Evolutionary conservation across 2,888 invertebrate genomes (phyloP), one percentile per base, ranked within the genome.

Genomic region (Tetragonula carbonaria): DNA sequence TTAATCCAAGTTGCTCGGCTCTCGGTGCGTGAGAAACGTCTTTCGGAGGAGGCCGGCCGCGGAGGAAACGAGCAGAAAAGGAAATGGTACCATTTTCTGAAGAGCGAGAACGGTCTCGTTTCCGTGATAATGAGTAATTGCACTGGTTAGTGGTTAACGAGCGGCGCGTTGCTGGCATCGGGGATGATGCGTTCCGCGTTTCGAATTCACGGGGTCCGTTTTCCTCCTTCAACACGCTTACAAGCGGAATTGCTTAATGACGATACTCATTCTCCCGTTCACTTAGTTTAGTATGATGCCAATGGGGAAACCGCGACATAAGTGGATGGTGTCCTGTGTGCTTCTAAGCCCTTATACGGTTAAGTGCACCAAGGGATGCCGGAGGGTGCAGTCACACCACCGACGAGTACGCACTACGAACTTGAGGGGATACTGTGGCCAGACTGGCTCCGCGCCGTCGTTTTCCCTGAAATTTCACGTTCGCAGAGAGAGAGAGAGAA

Each of bases 241-340:
- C 85, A 78, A 86, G 86, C 90, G 82, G 87, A 91, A 92, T 91
- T 91, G 87, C 87, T 90, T 90, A 91, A 91, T 87, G 91, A 91
- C 90, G 90, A 91, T 91, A 91, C 90, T 91, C 91, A 86, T 90
- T 89, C 91, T 91, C 91, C 90, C 91, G 91, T 92, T 92, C 91
- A 91, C 91, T 92, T 91, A 91, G 90, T 90, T 92, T 86, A 90
- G 88, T 88, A 89, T 82, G 82, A 88, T 88, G 86, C 87, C 90
- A 90, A 85, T 86, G 91, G 90, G 90, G 90, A 87, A 91, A 92
- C 92, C 91, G 86, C 91, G 88, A 89, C 89, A 90, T 90, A 92
- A 92, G 92, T 91, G 91, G 91, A 91, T 91, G 91, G 89, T 91
- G 92, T 90, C 89, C 91, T 86, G 91, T 87, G 89, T 89, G 88